These are phyloP conservation scores for Cheilosia soror DNA, from an alignment of 2,888 invertebrate genomes.

Conservation along the genomic window DNA sequence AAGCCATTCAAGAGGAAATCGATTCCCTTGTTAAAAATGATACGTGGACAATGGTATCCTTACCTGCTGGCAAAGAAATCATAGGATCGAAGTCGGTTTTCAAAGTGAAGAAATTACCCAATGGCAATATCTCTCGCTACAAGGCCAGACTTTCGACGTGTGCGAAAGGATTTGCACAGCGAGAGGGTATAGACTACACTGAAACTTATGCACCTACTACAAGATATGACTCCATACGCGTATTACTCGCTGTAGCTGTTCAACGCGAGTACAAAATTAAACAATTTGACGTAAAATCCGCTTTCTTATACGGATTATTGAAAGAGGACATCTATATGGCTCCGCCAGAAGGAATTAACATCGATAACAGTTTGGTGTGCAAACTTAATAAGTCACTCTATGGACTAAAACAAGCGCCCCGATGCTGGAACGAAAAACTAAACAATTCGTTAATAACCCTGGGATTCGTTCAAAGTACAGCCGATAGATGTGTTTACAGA, in stretches of 20 bases:
- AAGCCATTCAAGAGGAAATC: conserved; percentile 70
- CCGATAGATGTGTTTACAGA: neutral
- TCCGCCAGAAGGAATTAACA: neutral
- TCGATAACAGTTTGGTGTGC: neutral
- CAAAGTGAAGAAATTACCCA: conserved; percentile 62
- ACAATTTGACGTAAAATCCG: conserved; percentile 71
- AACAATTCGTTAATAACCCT: too few species aligned
- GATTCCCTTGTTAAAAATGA: conserved; percentile 56
- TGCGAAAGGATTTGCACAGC: conserved; percentile 70
- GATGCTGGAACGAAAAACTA: conserved; percentile 38
- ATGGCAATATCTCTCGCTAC: conserved; percentile 33
- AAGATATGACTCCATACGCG: conserved; percentile 76
- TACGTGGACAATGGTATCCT: conserved; percentile 63
- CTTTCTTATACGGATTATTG: conserved; percentile 69
- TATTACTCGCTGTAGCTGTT: conserved; percentile 70
- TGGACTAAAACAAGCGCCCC: conserved; percentile 76
- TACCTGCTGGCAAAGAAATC: conserved; percentile 35
- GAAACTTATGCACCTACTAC: conserved; percentile 78
- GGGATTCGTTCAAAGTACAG: neutral
- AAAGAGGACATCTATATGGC: conserved; percentile 47
- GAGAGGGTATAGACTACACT: conserved; percentile 71
- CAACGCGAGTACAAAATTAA: conserved; percentile 52
- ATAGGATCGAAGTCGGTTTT: conserved; percentile 70
- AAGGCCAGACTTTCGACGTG: conserved; percentile 72
- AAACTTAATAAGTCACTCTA: conserved; percentile 46